These are phyloP conservation scores for Meloidogyne chitwoodi DNA, from an alignment of 1,140 invertebrate species.

Conservation along the genomic window DNA sequence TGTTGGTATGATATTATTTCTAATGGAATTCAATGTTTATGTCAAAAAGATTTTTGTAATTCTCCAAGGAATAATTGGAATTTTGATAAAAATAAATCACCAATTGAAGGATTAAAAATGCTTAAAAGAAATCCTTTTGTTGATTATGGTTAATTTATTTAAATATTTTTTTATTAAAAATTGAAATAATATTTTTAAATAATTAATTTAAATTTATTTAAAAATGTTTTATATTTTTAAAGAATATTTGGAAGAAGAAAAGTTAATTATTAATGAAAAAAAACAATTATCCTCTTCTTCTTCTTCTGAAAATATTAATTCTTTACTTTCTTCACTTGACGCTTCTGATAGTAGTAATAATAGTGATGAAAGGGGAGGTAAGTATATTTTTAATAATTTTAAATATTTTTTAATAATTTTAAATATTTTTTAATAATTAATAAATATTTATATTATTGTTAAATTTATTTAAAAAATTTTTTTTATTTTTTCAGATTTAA, in stretches of 20 bases:
- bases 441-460: no score
- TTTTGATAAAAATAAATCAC: constrained; percentile 3
- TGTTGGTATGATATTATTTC: constrained; percentile 9
- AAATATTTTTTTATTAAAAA: not conserved
- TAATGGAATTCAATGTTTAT: constrained; percentile 17
- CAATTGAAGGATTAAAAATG: constrained; percentile 10
- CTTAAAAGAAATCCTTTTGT: constrained; percentile 22
- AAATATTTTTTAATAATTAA: no score
- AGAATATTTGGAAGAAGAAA: constrained; percentile 22
- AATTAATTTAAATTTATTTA: not conserved
- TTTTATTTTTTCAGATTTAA: constrained; percentile 2
- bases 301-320: not conserved
- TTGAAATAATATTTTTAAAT: not conserved
- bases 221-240: not conserved
- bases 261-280: not conserved
- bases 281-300: not conserved
- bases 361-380: not conserved
- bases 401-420: not conserved
- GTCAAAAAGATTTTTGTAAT: constrained; percentile 24
- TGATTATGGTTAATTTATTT: constrained; percentile 20
- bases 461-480: no score
- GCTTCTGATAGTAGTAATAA: not conserved
- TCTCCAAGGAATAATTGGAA: constrained; percentile 1
- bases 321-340: not conserved
- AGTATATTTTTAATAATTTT: not conserved